Evolutionary conservation across 2,888 invertebrate genomes (phyloP), one percentile per base, ranked within the genome.

Genomic region (Lasioglossum vierecki): DNA sequence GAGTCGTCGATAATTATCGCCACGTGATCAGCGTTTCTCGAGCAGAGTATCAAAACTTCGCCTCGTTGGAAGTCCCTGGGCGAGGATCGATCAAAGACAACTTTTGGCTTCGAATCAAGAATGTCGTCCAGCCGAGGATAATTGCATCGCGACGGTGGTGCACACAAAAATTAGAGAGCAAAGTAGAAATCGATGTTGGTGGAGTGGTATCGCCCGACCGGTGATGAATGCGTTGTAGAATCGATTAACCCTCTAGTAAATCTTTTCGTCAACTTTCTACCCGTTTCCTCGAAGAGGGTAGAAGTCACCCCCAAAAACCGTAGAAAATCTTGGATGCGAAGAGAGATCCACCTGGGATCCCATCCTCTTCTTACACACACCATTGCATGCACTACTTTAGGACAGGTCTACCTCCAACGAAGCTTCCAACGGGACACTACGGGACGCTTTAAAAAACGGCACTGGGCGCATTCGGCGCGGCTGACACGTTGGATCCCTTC

Each of bases 391-490:
- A 86, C 86, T 80, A 85, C 86, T 82, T 82, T 82, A 79, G 46
- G 60, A 79, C 72, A 79, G 49, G 82, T 85, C 74, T 83, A 77
- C 35, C 39, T 80, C 46, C 68, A 83, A 80, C 83, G 87, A 87
- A 88, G 85, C 87, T 83, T 82, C 78, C 81, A 83, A 85, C 75
- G 60, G 88, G 78, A 70, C 9, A 74, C 81, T 88, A 87, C 85
- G 53, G 68, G 60, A 44, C 60, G 53, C 57, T 63, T 6, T 4
- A 35, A 39, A 18, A 9, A 30, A 30, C 30, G 66, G 63, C 30
- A 30, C 15, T 0, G 60, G 60, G 18, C 11, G 15, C 35, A 35
- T 6, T 15, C 13, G 35, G 66, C 35, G 15, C 22, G 68, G 39
- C 9, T 39, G 26, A 63, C 63, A 26, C 30, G 30, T 35, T 30